These are phyloP conservation scores for Dexiosoma caninum DNA, from an alignment of 2,888 invertebrate species.

Conservation along the genomic window DNA sequence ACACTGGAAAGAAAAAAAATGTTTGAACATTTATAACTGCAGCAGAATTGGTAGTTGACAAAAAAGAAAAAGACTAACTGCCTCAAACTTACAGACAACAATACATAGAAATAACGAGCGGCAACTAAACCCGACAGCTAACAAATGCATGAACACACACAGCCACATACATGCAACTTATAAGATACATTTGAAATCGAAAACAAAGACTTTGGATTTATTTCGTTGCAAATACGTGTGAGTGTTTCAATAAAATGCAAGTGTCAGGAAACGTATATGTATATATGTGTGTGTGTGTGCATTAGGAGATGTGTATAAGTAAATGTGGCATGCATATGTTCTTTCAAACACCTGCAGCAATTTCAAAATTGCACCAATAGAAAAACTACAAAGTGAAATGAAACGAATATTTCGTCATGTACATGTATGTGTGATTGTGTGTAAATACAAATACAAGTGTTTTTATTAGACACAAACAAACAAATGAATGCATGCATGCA, in stretches of 20 bases:
- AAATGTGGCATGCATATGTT: constrained; percentile 61
- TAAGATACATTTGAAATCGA: constrained; percentile 57
- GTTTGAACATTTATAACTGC: constrained; percentile 55
- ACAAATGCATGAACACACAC: constrained; percentile 8
- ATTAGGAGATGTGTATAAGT: constrained; percentile 40
- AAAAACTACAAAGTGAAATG: constrained; percentile 61
- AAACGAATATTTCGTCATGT: constrained; percentile 49
- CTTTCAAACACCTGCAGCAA: constrained; percentile 63
- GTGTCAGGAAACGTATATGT: constrained; percentile 10
- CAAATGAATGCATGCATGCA: background rate
- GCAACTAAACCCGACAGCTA: constrained; percentile 16
- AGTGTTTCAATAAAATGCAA: constrained; percentile 15
- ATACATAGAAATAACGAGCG: background rate
- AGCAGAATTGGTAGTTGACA: constrained; percentile 37
- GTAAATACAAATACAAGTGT: constrained; percentile 10
- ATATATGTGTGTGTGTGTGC: background rate
- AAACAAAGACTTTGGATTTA: constrained; percentile 57
- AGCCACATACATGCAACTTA: background rate
- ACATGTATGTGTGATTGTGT: constrained; percentile 21
- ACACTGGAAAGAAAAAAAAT: constrained; percentile 40
- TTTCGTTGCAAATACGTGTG: constrained; percentile 38
- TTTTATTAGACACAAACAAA: background rate
- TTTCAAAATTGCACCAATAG: constrained; percentile 63
- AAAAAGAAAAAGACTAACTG: constrained; percentile 28
- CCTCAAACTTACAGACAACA: background rate